Evolutionary conservation across 1,140 invertebrate genomes (phyloP).

Genomic region (Ceratitis capitata): DNA sequence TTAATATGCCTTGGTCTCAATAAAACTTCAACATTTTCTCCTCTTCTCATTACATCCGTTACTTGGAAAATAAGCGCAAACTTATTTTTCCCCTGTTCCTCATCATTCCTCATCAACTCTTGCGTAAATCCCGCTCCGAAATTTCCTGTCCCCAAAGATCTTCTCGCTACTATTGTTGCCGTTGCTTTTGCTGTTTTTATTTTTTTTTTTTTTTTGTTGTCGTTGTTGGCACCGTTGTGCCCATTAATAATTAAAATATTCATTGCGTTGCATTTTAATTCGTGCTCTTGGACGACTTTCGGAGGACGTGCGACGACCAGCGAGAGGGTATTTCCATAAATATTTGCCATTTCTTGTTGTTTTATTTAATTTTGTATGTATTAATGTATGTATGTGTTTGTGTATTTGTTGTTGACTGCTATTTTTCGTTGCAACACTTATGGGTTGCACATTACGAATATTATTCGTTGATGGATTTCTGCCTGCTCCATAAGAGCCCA

Average conservation of each 20-base stretch:
- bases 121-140: neutral
- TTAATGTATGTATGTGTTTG: no score
- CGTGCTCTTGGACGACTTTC: neutral
- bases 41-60: neutral
- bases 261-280: conserved; percentile 44
- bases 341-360: conserved; percentile 25
- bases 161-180: neutral
- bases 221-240: conserved; percentile 12
- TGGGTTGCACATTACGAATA: neutral
- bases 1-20: neutral
- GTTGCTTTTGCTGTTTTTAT: neutral
- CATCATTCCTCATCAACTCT: neutral
- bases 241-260: conserved; percentile 47
- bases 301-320: no score
- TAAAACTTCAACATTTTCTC: neutral
- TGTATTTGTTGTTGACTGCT: conserved; percentile 22
- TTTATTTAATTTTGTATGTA: conserved; percentile 12
- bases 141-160: neutral
- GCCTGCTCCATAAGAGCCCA: neutral
- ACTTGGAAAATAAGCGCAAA: neutral
- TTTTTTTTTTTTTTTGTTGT: neutral
- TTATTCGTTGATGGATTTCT: neutral
- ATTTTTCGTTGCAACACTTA: neutral
- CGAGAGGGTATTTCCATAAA: neutral
- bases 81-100: neutral